phyloP scores from a whole-genome alignment of 2,113 vertebrate species.

The Anthoscopus minutus region DNA sequence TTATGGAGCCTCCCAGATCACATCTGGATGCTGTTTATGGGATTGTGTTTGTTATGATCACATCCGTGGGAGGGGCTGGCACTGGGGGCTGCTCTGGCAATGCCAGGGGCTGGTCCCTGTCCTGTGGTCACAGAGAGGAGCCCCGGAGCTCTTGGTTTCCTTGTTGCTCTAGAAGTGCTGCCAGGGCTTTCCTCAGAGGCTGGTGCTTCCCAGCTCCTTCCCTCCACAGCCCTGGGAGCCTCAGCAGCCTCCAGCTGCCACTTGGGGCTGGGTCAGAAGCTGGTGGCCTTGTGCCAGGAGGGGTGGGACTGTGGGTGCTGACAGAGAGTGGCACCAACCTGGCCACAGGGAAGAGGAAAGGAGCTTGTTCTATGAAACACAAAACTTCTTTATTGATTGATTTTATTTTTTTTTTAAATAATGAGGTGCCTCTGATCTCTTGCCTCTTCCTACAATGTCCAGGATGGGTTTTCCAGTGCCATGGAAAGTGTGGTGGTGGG shows the following conservation, averaged over 20 bases:
- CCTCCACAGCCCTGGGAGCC: background rate
- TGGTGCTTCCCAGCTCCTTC: background rate
- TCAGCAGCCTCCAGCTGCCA: background rate
- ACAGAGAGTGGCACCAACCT: background rate
- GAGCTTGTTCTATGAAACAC: background rate
- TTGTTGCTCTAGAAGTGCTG: background rate
- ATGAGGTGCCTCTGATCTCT: background rate
- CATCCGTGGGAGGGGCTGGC: background rate
- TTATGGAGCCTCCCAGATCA: background rate
- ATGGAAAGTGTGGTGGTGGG: accelerated
- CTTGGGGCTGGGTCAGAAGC: accelerated
- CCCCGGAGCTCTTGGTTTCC: background rate
- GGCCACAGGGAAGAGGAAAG: background rate
- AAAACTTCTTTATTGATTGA: background rate
- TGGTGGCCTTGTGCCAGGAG: background rate
- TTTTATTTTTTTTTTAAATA: background rate
- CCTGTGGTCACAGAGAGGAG: accelerated
- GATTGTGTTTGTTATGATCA: background rate
- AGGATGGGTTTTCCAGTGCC: background rate
- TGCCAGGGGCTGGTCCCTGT: background rate
- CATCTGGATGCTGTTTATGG: constrained; percentile 24
- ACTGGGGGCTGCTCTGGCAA: background rate
- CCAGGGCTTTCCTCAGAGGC: background rate
- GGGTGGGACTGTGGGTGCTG: background rate
- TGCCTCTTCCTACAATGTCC: background rate